Evolutionary conservation across 2,113 vertebrate genomes (phyloP).

Genomic region (Pandion haliaetus): DNA sequence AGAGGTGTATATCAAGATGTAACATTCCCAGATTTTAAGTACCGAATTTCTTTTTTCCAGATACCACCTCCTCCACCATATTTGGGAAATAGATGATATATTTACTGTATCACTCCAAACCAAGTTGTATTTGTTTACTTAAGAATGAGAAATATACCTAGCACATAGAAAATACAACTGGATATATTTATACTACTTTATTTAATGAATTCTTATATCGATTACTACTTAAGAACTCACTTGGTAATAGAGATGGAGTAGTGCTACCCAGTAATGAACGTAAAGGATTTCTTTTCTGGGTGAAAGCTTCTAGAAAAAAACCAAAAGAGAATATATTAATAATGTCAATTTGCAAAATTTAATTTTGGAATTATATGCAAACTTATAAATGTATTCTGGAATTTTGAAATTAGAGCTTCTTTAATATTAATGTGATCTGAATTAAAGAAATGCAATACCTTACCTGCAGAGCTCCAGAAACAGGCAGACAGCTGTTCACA

Average conservation of each 20-base stretch:
- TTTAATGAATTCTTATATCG: not conserved
- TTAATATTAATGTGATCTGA: not conserved
- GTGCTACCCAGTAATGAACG: not conserved
- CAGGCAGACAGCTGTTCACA: not conserved
- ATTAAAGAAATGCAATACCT: not conserved
- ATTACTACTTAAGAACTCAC: not conserved
- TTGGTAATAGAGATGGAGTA: not conserved
- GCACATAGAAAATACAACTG: not conserved
- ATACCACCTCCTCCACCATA: not conserved
- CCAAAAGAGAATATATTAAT: not conserved
- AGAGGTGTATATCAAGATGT: not conserved
- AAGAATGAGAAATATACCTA: not conserved
- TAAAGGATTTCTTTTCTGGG: not conserved
- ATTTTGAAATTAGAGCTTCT: not conserved
- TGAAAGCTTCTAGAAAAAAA: not conserved
- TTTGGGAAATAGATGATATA: not conserved
- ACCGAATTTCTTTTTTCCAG: not conserved
- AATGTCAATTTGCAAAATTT: not conserved
- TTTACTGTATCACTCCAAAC: not conserved
- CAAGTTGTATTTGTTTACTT: not conserved
- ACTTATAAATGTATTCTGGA: not conserved
- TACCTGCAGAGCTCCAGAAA: not conserved
- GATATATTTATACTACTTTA: not conserved
- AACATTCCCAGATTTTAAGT: not conserved
- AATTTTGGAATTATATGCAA: not conserved